Percentiles rank a stretch among this genome's conserved stretches.
Evolutionary conservation across 2,797 vertebrate species (phyloP).

Genomic region (Diceros bicornis): DNA sequence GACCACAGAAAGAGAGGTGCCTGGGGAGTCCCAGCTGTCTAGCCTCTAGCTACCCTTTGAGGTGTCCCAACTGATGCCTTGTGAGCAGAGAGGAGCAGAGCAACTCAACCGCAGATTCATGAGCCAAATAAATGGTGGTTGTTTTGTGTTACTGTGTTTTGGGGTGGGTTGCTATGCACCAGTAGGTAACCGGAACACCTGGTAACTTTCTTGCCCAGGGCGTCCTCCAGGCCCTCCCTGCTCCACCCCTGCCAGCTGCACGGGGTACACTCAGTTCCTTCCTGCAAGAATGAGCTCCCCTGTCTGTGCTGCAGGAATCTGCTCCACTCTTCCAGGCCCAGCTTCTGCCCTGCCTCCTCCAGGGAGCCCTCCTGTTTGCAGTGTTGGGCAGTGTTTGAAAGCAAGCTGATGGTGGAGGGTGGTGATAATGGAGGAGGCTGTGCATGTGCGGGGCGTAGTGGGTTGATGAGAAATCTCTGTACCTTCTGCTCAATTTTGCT

Average conservation of each 20-base stretch:
- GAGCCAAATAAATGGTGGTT: neutral
- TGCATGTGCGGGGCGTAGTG: neutral
- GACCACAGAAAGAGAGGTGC: neutral
- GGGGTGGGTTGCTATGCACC: neutral
- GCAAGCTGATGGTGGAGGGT: neutral
- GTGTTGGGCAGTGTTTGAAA: neutral
- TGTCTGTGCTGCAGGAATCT: neutral
- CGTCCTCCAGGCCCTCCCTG: neutral
- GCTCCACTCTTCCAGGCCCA: neutral
- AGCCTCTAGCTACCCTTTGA: neutral
- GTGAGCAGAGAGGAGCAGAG: neutral
- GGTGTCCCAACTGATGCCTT: neutral
- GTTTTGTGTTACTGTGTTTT: neutral
- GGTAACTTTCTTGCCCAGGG: neutral
- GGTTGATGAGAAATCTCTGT: neutral
- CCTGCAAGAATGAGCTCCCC: neutral
- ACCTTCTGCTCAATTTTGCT: neutral
- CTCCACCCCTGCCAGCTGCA: neutral
- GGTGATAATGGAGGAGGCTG: too few species aligned
- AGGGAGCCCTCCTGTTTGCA: conserved; percentile 24
- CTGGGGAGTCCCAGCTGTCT: neutral
- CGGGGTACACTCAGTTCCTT: neutral
- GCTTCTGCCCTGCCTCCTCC: neutral
- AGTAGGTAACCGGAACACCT: neutral
- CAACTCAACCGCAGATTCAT: neutral